Evolutionary conservation across 2,888 invertebrate species (phyloP).

Genomic region (Catocala fraxini): DNA sequence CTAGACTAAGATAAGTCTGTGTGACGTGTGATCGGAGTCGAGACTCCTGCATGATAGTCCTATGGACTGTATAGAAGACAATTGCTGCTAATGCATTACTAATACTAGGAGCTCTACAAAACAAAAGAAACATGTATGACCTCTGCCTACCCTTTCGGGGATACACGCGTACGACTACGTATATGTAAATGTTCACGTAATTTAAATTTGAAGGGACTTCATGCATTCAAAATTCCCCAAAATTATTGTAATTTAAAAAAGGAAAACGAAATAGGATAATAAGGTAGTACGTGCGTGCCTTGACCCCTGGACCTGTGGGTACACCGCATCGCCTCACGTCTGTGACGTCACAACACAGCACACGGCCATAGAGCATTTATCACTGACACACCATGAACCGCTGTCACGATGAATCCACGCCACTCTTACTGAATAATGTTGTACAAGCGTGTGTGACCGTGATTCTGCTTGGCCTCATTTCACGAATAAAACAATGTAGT

Average conservation of each 20-base stretch:
- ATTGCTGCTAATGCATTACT: too few relatives aligned
- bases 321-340: constrained; percentile 22
- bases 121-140: too few relatives aligned
- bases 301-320: constrained; percentile 20
- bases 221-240: constrained; percentile 22
- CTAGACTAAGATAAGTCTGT: too few relatives aligned
- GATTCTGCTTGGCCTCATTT: constrained; percentile 27
- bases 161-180: too few relatives aligned
- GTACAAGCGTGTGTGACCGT: constrained; percentile 8
- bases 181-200: too few relatives aligned
- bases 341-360: constrained; percentile 13
- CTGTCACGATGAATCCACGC: constrained; percentile 12
- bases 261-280: constrained; percentile 15
- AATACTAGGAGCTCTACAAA: too few relatives aligned
- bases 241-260: constrained; percentile 20
- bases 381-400: constrained; percentile 16
- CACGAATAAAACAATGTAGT: constrained; percentile 38
- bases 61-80: too few relatives aligned
- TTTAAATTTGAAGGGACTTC: too few relatives aligned
- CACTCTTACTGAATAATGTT: constrained; percentile 4
- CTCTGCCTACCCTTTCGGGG: too few relatives aligned
- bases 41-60: too few relatives aligned
- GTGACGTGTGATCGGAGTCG: too few relatives aligned
- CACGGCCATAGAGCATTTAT: constrained; percentile 15
- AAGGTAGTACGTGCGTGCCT: constrained; percentile 16